These are phyloP conservation scores for Megaceryle maxima DNA, from an alignment of 2,113 vertebrate species.

Conservation along the genomic window DNA sequence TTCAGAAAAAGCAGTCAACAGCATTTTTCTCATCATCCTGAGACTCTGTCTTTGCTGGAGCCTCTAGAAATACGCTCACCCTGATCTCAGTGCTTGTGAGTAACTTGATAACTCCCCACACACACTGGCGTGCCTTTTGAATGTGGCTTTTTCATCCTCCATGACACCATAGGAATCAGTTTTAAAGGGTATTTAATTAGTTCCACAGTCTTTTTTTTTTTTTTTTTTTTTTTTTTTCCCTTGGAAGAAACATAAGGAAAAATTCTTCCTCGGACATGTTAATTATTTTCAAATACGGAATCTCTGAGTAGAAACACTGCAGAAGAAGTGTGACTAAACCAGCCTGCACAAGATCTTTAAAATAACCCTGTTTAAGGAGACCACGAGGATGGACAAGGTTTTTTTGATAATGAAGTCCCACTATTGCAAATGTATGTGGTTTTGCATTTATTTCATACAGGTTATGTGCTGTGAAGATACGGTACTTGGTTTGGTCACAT, in stretches of 20 bases:
- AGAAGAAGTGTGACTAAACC: background rate
- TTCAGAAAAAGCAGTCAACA: background rate
- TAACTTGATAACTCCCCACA: background rate
- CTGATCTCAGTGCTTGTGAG: background rate
- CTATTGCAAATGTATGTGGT: background rate
- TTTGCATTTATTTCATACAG: background rate
- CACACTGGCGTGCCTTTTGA: background rate
- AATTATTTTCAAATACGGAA: background rate
- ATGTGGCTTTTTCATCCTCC: background rate
- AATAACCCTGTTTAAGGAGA: background rate
- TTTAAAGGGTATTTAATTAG: background rate
- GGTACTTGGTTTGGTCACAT: background rate
- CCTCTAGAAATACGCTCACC: background rate
- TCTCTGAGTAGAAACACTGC: background rate
- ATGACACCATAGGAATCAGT: background rate
- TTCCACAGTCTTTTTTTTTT: background rate
- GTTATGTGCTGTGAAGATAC: background rate
- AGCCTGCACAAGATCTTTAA: background rate
- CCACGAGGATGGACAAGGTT: background rate
- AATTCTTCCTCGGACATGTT: background rate
- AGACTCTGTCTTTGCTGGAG: background rate
- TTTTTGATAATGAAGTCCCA: background rate
- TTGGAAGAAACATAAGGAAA: background rate
- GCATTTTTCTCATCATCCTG: background rate
- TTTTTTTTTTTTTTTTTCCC: background rate